Conservation (phyloP, 2,113 vertebrate genomes). For the Suricata suricatta region DNA sequence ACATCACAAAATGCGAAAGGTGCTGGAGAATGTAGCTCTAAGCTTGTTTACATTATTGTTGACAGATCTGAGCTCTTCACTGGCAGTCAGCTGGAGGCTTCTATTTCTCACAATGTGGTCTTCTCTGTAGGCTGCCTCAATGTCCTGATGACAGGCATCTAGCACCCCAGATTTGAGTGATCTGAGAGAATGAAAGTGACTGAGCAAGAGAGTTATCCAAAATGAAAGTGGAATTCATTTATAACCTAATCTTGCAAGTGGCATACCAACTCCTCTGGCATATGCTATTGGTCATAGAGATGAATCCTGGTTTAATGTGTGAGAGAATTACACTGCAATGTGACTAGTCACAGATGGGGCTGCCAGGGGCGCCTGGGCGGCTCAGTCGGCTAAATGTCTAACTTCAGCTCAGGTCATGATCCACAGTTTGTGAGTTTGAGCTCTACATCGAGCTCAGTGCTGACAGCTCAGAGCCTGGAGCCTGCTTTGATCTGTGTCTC, state of each 20-base stretch:
- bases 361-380: background rate
- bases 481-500: too few relatives aligned
- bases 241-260: background rate
- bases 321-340: background rate
- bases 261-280: background rate
- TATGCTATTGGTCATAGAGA: background rate
- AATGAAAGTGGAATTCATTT: background rate
- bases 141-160: background rate
- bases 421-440: too few relatives aligned
- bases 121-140: background rate
- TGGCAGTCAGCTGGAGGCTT: background rate
- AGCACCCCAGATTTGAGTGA: background rate
- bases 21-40: background rate
- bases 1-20: background rate
- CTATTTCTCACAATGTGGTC: background rate
- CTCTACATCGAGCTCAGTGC: too few relatives aligned
- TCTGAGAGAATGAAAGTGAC: background rate
- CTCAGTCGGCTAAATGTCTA: too few relatives aligned
- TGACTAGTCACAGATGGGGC: background rate
- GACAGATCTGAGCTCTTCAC: background rate
- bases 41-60: background rate
- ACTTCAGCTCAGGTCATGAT: too few relatives aligned
- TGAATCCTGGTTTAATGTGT: background rate
- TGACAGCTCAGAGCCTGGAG: too few relatives aligned
- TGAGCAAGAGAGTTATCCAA: background rate